A percentile compares a stretch with the other conserved stretches of the same genome.
Evolutionary conservation across 2,113 vertebrate species (phyloP).

Genomic region (Tinamus guttatus): DNA sequence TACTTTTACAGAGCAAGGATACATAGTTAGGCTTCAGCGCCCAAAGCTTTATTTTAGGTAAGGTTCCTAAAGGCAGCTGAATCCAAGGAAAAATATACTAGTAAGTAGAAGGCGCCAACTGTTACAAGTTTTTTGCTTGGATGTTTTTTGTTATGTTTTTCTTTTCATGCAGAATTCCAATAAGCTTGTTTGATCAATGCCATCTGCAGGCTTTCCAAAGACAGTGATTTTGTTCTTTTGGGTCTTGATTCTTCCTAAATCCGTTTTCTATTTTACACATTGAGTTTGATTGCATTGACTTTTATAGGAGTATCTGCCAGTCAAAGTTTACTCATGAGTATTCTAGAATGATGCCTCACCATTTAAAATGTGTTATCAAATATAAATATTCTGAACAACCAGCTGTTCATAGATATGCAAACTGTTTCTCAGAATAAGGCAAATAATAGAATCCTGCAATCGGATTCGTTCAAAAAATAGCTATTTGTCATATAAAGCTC

Average conservation of each 20-base stretch:
- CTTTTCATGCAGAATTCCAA: background rate
- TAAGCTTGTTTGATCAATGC: constrained; percentile 11
- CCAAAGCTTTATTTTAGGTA: constrained; percentile 12
- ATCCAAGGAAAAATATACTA: constrained; percentile 17
- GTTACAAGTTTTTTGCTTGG: background rate
- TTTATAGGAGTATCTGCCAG: background rate
- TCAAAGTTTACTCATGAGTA: background rate
- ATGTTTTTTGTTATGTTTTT: background rate
- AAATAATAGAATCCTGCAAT: background rate
- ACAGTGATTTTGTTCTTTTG: background rate
- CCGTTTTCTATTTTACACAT: background rate
- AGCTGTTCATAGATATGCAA: background rate
- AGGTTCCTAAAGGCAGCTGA: background rate
- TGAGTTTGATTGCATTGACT: background rate
- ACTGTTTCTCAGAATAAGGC: background rate
- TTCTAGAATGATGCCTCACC: background rate
- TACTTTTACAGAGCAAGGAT: background rate
- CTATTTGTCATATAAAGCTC: background rate
- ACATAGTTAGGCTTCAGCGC: background rate
- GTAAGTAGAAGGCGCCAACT: background rate
- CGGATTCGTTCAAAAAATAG: background rate
- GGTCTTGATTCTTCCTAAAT: background rate
- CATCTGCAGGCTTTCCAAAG: constrained; percentile 19
- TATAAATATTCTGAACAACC: background rate
- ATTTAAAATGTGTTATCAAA: background rate